Evolutionary conservation across 1,140 invertebrate species (phyloP).

Genomic region (Aphis craccivora): DNA sequence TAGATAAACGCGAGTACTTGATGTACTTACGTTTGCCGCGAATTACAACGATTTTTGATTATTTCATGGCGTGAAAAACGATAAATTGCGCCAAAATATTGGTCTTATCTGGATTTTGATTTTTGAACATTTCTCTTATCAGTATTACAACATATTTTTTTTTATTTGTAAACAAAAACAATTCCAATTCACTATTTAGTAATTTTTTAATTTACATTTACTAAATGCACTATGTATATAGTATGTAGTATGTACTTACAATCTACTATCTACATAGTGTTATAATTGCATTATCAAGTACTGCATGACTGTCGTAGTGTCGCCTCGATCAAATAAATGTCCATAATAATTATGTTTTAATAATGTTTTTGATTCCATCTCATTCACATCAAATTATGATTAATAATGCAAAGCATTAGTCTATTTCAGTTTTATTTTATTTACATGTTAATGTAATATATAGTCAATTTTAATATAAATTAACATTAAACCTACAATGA

Average conservation of each 20-base stretch:
- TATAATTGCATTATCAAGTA: neutral
- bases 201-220: no score
- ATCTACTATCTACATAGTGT: no score
- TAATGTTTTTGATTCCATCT: neutral
- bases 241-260: no score
- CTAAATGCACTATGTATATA: no score
- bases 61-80: neutral
- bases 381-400: neutral
- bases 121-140: neutral
- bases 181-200: no score
- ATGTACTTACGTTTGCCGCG: no score
- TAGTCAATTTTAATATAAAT: neutral
- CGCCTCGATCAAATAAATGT: neutral
- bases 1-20: no score
- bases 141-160: no score
- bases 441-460: neutral
- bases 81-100: neutral
- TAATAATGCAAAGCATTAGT: neutral
- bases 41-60: neutral
- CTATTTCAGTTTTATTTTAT: neutral
- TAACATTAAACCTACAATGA: neutral
- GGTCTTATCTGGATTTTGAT: neutral
- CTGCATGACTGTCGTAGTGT: no score
- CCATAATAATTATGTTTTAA: neutral
- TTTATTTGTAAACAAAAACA: no score